Evolutionary conservation across 2,113 vertebrate genomes (phyloP).

Genomic region (Passer montanus): DNA sequence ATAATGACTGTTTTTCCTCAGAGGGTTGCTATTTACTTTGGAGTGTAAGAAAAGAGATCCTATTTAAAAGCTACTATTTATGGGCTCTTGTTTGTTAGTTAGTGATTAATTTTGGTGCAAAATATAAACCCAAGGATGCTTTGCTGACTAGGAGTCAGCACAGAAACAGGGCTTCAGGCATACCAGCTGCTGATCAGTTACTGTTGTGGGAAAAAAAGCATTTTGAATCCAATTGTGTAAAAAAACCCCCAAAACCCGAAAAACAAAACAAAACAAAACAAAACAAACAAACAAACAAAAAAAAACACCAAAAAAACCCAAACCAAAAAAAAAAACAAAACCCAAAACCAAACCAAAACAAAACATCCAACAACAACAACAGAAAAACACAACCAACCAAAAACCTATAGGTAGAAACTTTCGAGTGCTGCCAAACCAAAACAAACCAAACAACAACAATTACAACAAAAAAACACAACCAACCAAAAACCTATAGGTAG

Average conservation of each 20-base stretch:
- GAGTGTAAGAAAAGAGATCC: not conserved
- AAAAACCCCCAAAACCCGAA: too few species aligned
- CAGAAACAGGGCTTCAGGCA: not conserved
- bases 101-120: not conserved
- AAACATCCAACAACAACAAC: too few species aligned
- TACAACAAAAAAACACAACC: not conserved
- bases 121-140: not conserved
- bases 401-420: too few species aligned
- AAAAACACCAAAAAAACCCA: too few species aligned
- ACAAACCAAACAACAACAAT: too few species aligned
- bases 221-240: not conserved
- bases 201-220: not conserved
- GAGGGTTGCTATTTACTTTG: not conserved
- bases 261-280: too few species aligned
- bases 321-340: too few species aligned
- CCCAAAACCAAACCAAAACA: too few species aligned
- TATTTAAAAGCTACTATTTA: not conserved
- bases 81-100: not conserved
- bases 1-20: not conserved
- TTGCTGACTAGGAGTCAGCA: not conserved
- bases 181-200: not conserved
- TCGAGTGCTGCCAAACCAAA: too few species aligned
- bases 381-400: too few species aligned
- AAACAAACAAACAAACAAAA: too few species aligned
- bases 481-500: not conserved